phyloP scores from a whole-genome alignment of 2,113 vertebrate genomes.

The Ceyx cyanopectus region DNA sequence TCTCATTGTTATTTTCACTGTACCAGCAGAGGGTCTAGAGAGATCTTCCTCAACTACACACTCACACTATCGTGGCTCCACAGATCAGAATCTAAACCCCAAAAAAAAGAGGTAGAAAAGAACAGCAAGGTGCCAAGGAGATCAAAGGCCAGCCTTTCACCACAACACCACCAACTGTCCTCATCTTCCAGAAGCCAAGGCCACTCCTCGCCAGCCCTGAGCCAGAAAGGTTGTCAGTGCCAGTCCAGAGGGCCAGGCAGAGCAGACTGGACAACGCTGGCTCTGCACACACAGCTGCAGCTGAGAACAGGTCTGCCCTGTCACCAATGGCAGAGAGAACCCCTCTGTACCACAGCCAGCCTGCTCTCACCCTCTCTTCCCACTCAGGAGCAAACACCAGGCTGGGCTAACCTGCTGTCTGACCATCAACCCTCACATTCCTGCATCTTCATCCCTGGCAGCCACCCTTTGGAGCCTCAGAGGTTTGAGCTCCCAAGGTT shows the following conservation, averaged over 20 bases:
- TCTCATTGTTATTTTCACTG: background rate
- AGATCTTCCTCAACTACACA: background rate
- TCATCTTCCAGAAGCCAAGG: background rate
- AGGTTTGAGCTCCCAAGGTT: background rate
- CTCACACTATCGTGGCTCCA: background rate
- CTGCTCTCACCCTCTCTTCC: background rate
- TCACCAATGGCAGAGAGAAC: background rate
- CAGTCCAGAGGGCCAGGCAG: background rate
- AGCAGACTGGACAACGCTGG: background rate
- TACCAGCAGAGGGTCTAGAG: background rate
- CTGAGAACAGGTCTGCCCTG: background rate
- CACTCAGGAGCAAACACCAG: background rate
- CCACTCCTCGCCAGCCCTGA: background rate
- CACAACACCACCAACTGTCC: background rate
- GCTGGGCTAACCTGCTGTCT: background rate
- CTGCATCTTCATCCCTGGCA: background rate
- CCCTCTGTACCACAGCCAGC: rapidly evolving
- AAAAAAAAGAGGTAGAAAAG: background rate
- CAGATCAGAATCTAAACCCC: background rate
- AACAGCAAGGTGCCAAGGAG: background rate
- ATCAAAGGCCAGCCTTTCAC: background rate
- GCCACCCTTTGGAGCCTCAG: background rate
- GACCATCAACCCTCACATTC: background rate
- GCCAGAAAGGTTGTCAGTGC: background rate
- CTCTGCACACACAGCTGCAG: background rate